Percentiles rank a stretch among this genome's conserved stretches.
phyloP scores from a whole-genome alignment of 1,140 invertebrate genomes.

The Meteorus sp. region DNA sequence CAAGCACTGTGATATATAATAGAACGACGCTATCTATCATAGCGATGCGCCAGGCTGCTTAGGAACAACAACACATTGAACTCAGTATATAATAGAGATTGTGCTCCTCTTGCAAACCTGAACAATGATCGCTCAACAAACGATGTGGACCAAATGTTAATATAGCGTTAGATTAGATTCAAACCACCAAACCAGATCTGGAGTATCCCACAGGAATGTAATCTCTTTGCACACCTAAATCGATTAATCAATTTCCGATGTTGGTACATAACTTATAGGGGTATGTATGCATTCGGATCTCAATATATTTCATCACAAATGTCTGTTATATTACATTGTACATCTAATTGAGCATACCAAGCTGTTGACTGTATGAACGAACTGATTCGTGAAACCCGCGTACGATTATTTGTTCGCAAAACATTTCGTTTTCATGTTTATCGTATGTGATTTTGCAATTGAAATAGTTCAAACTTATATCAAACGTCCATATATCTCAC shows the following conservation, averaged over 20 bases:
- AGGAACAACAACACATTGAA: slow-evolving; percentile 2
- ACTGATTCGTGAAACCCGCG: too few species aligned
- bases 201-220: slow-evolving; percentile 2
- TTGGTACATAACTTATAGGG: not conserved
- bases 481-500: too few species aligned
- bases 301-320: too few species aligned
- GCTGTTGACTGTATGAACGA: too few species aligned
- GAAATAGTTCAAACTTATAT: too few species aligned
- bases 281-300: too few species aligned
- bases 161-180: not conserved
- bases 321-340: too few species aligned
- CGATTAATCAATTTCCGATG: slow-evolving; percentile 9
- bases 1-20: not conserved
- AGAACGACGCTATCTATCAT: slow-evolving; percentile 12
- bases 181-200: not conserved
- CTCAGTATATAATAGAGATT: too few species aligned
- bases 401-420: too few species aligned
- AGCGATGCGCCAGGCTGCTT: slow-evolving; percentile 9
- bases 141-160: slow-evolving; percentile 12
- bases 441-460: too few species aligned
- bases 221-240: slow-evolving; percentile 2
- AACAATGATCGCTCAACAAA: slow-evolving; percentile 21
- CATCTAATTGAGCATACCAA: too few species aligned
- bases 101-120: slow-evolving; percentile 3
- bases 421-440: too few species aligned